phyloP scores from a whole-genome alignment of 1,140 invertebrate genomes.

The Sogatella furcifera region DNA sequence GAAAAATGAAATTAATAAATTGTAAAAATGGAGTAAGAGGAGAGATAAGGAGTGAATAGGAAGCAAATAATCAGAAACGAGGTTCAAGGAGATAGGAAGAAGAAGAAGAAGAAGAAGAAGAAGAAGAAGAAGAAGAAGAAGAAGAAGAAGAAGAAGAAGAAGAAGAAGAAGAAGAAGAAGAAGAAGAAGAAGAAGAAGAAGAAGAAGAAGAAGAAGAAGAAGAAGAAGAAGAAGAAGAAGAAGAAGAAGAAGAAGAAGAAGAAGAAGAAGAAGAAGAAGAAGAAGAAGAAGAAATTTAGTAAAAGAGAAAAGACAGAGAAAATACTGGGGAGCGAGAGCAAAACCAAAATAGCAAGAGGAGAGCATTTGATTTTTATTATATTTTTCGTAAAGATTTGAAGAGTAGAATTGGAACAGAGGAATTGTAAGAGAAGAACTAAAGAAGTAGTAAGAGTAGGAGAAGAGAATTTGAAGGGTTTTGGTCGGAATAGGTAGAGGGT shows the following conservation, averaged over 20 bases:
- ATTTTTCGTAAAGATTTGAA: too few relatives aligned
- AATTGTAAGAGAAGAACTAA: too few relatives aligned
- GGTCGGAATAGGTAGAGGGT: neutral
- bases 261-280: neutral
- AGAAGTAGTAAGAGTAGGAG: too few relatives aligned
- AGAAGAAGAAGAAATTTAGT: neutral
- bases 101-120: neutral
- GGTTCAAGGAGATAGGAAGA: too few relatives aligned
- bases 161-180: neutral
- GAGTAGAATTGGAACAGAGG: too few relatives aligned
- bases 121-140: neutral
- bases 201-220: neutral
- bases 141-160: neutral
- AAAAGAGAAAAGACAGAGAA: neutral
- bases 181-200: neutral
- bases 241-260: neutral
- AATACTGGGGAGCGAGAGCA: neutral
- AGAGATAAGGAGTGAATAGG: too few relatives aligned
- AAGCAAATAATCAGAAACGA: too few relatives aligned
- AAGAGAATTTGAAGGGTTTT: neutral
- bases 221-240: neutral
- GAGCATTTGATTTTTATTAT: too few relatives aligned
- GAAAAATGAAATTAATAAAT: too few relatives aligned
- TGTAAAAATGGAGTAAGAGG: too few relatives aligned
- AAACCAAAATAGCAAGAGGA: neutral